Evolutionary conservation across 2,113 vertebrate species (phyloP).

Genomic region (Lepus europaeus): DNA sequence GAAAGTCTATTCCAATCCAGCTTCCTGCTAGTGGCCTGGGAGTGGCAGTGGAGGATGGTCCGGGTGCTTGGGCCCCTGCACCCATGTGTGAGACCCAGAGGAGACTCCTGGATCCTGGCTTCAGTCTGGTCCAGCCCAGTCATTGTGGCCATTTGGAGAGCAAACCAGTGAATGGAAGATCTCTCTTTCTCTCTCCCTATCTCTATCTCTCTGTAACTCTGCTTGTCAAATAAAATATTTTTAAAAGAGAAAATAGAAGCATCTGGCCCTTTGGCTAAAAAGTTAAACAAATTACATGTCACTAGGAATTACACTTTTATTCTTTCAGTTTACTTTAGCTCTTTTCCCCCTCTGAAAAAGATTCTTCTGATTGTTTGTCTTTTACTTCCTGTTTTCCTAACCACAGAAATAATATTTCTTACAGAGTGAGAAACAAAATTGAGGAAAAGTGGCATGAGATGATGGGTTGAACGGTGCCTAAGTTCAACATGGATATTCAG

Average conservation of each 20-base stretch:
- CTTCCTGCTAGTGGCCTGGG: too few relatives aligned
- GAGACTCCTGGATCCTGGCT: too few relatives aligned
- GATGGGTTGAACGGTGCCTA: neutral
- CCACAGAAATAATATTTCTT: conserved; percentile 81
- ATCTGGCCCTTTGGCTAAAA: conserved; percentile 78
- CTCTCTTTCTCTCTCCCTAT: too few relatives aligned
- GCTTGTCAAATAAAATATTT: too few relatives aligned
- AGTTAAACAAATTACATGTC: conserved; percentile 82
- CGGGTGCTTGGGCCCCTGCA: too few relatives aligned
- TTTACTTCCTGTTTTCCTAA: conserved; percentile 85
- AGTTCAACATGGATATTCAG: neutral
- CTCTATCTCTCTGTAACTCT: too few relatives aligned
- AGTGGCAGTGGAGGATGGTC: too few relatives aligned
- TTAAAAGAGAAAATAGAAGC: conserved; percentile 74
- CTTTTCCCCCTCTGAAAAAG: conserved; percentile 80
- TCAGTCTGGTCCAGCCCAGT: too few relatives aligned
- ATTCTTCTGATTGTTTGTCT: conserved; percentile 83
- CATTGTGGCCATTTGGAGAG: too few relatives aligned
- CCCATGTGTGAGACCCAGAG: too few relatives aligned
- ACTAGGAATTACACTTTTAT: conserved; percentile 78
- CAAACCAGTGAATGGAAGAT: too few relatives aligned
- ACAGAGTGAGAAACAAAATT: conserved; percentile 29
- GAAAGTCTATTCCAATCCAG: neutral
- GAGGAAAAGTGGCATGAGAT: neutral
- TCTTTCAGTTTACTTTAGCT: conserved; percentile 77